Base-by-base conservation (phyloP, 2,113 vertebrate genomes). In the Bufo gargarizans region DNA sequence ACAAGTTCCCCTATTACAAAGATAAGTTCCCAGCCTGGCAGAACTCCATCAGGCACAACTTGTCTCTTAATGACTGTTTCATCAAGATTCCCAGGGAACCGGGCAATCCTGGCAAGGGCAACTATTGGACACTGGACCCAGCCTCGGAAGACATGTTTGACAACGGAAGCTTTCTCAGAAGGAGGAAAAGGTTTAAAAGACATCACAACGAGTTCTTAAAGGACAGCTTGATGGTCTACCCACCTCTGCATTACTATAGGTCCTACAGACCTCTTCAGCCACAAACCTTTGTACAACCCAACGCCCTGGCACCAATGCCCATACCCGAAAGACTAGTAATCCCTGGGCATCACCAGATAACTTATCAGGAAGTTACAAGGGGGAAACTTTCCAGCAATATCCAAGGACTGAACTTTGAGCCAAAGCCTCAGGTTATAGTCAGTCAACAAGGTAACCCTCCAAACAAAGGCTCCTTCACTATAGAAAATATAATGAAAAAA, bases 61-160 rank as follows among this genome's bases (percentile, higher is more conserved):
- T 99, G 10, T 98, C 97, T 1, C 97, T 99, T 79, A 99, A 99
- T 89, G 97, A 99, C 94, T 99, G 98, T 89, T 99, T 99, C 91
- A 95, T 99, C 90, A 99, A 99, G 93, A 97, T 98, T 84, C 97
- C 98, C 16, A 94, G 97, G 85, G 97, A 97, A n/a, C 97, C 98
- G 0, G 98, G 98, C 0, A 96, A 97, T 80, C 96, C 97, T 0
- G 98, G 98, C n/a, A 99, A 99, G 90, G 98, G 98, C 82, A 98
- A 96, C 94, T 97, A 98, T 93, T 99, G 98, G 98, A 95, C 96
- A 55, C 92, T 98, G 90, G 96, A 97, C 90, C 97, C 97, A 0
- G 97, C 96, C 1, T 97, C 97, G 0, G 96, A 94, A 91, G 97
- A 96, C 92, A 98, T 98, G 97, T 98, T 98, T 87, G 97, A 96